Conservation (phyloP, 2,113 vertebrate species). For the Rostratula benghalensis region DNA sequence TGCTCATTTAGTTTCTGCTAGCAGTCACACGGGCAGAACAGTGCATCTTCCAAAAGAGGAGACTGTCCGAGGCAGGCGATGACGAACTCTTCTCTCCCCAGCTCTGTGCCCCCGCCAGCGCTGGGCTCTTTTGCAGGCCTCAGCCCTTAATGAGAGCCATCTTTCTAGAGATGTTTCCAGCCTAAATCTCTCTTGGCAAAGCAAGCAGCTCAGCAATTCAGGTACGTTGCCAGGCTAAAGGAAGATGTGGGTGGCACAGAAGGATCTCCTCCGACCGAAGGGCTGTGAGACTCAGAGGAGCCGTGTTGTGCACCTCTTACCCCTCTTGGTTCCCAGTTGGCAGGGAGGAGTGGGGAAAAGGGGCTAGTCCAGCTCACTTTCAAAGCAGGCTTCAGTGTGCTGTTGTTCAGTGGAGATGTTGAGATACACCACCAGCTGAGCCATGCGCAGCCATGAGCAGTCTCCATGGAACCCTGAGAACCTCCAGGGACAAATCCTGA, state of each 20-base stretch:
- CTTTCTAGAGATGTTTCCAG: slow-evolving; percentile 34
- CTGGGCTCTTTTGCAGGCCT: neutral
- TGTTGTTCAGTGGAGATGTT: neutral
- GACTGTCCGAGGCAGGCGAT: neutral
- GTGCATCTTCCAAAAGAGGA: neutral
- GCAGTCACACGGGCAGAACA: neutral
- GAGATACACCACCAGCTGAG: neutral
- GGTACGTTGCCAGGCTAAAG: slow-evolving; percentile 15
- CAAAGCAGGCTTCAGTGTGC: neutral
- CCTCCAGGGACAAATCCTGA: neutral
- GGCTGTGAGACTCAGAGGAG: rapidly evolving
- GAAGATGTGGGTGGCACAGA: slow-evolving; percentile 8
- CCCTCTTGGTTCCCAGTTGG: neutral
- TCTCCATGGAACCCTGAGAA: neutral
- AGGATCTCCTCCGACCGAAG: neutral
- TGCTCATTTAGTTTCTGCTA: slow-evolving; percentile 13
- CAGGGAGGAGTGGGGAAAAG: neutral
- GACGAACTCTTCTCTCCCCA: neutral
- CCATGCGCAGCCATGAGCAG: neutral
- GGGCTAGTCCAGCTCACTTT: neutral
- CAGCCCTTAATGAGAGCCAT: slow-evolving; percentile 33
- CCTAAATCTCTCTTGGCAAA: slow-evolving; percentile 27
- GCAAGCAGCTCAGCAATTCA: neutral
- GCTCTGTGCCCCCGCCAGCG: slow-evolving; percentile 12
- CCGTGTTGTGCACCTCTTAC: neutral